Base-by-base conservation (phyloP, 2,113 vertebrate genomes). In the Dasypus novemcinctus region DNA sequence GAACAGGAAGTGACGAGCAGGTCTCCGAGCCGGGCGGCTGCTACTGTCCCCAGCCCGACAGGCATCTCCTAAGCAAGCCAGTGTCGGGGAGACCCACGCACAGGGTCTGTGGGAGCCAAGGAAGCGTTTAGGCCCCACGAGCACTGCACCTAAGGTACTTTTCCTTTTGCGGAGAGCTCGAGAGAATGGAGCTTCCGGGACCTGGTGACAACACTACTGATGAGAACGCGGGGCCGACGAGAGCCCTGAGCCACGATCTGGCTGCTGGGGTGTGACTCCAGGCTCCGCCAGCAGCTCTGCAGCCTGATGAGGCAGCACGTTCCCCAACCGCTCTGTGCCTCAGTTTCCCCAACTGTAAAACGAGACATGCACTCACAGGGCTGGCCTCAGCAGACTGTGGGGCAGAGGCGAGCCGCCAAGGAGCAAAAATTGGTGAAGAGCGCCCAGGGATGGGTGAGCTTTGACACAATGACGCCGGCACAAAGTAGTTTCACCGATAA, bases 301-400 rank as follows among this genome's bases (percentile, higher is more conserved):
- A 9, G 79, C 68, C 78, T 72, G 7, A 31, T 0, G 9, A 27
- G 41, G 33, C 2, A 2, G 27, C 7, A 0, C 0, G 0, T 10
- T 2, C 5, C n/a, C 61, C 4, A 33, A 27, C 17, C 7, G 20
- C 38, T 31, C 27, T 0, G 7, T 43, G 79, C 79, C 90, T 83
- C 66, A 1, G 63, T 89, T 79, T 90, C 87, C 57, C 43, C 52
- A 52, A 27, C 29, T 2, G 33, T 7, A 33, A 68, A 36, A 72
- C 0, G 1, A 2, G 15, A 17, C 0, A 1, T 10, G 11, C 7
- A 11, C 21, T 2, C 17, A 17, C 8, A 36, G 7, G 7, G 57
- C 2, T 33, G 54, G 63, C 61, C 54, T 66, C 57, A 18, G 85
- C 7, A 23, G 80, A 33, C 14, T 57, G 52, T 5, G 10, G 29